Percentiles rank a stretch among this genome's conserved stretches.
These are phyloP conservation scores for Scolopax bukidnonensis DNA, from an alignment of 2,797 vertebrate genomes.

Conservation along the genomic window DNA sequence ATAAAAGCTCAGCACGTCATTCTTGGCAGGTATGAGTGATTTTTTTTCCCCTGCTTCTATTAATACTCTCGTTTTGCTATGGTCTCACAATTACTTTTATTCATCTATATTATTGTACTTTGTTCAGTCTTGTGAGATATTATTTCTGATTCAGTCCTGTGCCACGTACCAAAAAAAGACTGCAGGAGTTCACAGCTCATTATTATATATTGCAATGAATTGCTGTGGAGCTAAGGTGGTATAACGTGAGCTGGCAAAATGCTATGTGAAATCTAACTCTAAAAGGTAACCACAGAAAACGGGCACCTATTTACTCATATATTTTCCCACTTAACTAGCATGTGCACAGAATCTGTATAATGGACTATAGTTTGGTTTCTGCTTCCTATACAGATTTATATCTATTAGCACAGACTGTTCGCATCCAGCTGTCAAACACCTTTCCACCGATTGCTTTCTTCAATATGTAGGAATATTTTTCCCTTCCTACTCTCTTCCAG, in stretches of 20 bases:
- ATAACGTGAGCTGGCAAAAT: neutral
- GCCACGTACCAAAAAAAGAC: neutral
- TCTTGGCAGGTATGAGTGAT: conserved; percentile 19
- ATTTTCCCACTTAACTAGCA: neutral
- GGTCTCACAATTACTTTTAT: neutral
- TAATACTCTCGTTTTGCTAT: neutral
- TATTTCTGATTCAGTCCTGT: neutral
- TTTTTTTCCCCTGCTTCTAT: neutral
- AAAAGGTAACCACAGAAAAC: neutral
- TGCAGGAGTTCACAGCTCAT: neutral
- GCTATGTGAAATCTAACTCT: neutral
- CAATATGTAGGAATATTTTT: neutral
- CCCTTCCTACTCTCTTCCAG: neutral
- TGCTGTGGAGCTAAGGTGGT: neutral
- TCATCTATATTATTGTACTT: neutral
- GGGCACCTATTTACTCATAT: neutral
- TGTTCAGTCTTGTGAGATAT: neutral
- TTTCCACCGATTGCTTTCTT: neutral
- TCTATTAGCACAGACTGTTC: neutral
- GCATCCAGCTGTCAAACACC: neutral
- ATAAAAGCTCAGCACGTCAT: conserved; percentile 47
- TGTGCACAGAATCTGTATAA: neutral
- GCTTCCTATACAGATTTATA: neutral
- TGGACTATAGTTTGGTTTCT: neutral
- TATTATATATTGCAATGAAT: neutral